These are phyloP conservation scores for Bos javanicus DNA, from an alignment of 2,113 vertebrate genomes.

Conservation along the genomic window DNA sequence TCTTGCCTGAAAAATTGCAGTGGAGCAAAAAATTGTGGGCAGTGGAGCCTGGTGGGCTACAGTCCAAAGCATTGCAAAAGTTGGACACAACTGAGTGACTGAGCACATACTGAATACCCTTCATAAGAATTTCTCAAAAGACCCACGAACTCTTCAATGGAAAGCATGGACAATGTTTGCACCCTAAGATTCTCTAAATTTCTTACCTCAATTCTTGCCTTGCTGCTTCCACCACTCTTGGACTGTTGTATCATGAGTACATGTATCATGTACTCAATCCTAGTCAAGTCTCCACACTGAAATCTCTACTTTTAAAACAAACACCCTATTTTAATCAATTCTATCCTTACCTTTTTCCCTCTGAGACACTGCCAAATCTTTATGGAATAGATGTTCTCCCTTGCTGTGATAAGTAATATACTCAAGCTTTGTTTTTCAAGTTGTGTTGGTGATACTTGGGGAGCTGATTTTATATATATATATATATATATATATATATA, in stretches of 20 bases:
- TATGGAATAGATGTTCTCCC: not conserved
- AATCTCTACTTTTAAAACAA: not conserved
- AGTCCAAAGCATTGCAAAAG: not conserved
- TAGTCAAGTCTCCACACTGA: not conserved
- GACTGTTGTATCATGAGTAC: not conserved
- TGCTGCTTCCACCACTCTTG: not conserved
- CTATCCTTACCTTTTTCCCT: not conserved
- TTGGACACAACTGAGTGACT: not conserved
- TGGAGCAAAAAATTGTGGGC: too few species aligned
- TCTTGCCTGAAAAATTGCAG: not conserved
- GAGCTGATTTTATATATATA: not conserved
- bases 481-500: not conserved
- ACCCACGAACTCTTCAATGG: not conserved
- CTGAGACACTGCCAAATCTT: not conserved
- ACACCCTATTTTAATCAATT: not conserved
- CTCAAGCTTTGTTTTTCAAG: not conserved
- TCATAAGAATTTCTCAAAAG: not conserved
- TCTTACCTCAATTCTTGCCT: not conserved
- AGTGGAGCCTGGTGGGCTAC: not conserved
- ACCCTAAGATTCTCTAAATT: not conserved
- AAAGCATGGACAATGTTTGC: not conserved
- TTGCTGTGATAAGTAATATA: not conserved
- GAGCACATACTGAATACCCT: not conserved
- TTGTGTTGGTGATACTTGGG: not conserved
- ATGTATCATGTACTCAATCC: not conserved